phyloP scores from a whole-genome alignment of 1,140 invertebrate genomes.

The Trissolcus basalis region DNA sequence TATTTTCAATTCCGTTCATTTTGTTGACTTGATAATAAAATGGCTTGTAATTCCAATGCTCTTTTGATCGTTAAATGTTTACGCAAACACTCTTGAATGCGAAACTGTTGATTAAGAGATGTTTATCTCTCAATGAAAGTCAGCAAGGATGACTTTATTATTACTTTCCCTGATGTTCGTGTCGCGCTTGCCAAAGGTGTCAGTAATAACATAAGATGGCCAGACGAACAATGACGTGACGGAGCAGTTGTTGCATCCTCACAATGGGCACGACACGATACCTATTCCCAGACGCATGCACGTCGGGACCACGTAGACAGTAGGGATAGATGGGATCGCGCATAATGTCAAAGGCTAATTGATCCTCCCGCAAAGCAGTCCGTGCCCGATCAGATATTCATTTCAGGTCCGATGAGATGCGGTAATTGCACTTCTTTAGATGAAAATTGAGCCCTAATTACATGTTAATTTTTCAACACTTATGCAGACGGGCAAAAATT shows the following conservation, averaged over 20 bases:
- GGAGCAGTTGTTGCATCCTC: conserved; percentile 28
- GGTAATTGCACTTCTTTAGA: conserved; percentile 7
- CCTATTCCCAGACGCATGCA: conserved; percentile 40
- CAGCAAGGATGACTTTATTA: conserved; percentile 37
- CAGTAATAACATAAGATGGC: conserved; percentile 36
- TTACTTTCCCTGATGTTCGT: conserved; percentile 29
- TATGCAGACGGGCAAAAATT: no score
- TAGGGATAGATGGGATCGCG: conserved; percentile 38
- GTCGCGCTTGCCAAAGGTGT: conserved; percentile 22
- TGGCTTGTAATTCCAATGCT: not conserved
- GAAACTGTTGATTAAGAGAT: conserved; percentile 31
- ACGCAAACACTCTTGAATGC: conserved; percentile 17
- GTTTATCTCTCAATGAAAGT: conserved; percentile 34
- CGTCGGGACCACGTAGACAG: conserved; percentile 17
- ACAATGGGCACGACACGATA: conserved; percentile 37
- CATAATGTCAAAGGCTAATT: conserved; percentile 43
- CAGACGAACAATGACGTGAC: conserved; percentile 19
- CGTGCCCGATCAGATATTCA: conserved; percentile 22
- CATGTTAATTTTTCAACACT: no score
- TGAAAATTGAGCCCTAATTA: conserved; percentile 11
- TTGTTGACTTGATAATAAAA: no score
- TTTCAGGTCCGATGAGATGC: conserved; percentile 17
- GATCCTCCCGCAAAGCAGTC: conserved; percentile 24
- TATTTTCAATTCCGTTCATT: no score
- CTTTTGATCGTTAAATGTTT: conserved; percentile 1